A percentile compares a stretch with the other conserved stretches of the same genome.
Evolutionary conservation across 2,797 vertebrate genomes (phyloP).

Genomic region (Enteromius unitaeniatus): DNA sequence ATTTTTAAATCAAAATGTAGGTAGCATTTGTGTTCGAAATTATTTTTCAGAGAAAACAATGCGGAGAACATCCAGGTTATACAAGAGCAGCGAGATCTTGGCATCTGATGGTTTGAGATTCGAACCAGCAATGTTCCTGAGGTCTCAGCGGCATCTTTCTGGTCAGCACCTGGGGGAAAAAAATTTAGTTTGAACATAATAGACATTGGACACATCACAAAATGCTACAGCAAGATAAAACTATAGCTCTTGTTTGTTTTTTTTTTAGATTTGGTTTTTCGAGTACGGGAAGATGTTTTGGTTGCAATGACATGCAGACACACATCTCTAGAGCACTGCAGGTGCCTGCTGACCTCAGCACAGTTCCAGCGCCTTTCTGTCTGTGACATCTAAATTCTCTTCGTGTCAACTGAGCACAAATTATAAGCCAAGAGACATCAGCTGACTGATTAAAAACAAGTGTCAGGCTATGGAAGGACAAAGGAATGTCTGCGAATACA

Average conservation of each 20-base stretch:
- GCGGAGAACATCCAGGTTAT: not conserved
- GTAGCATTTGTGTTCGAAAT: not conserved
- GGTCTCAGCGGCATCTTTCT: not conserved
- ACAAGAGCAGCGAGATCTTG: not conserved
- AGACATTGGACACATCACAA: not conserved
- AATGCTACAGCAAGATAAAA: not conserved
- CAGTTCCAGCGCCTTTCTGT: slow-evolving; percentile 77
- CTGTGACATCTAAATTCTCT: slow-evolving; percentile 76
- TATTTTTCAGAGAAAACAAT: not conserved
- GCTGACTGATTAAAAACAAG: slow-evolving; percentile 86
- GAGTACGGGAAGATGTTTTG: not conserved
- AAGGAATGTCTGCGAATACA: slow-evolving; percentile 83
- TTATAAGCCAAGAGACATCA: slow-evolving; percentile 80
- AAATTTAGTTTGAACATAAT: not conserved
- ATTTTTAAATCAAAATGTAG: not conserved
- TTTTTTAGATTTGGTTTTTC: not conserved
- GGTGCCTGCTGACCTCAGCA: slow-evolving; percentile 69
- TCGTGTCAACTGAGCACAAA: slow-evolving; percentile 84
- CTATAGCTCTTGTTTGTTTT: not conserved
- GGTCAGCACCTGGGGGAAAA: not conserved
- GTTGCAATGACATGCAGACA: slow-evolving; percentile 22
- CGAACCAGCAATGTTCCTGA: not conserved
- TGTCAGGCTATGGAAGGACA: slow-evolving; percentile 83
- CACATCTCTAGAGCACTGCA: slow-evolving; percentile 29
- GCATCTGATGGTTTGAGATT: not conserved